These are phyloP conservation scores for Orestias chungarensis DNA, from an alignment of 2,797 vertebrate genomes.

Conservation along the genomic window DNA sequence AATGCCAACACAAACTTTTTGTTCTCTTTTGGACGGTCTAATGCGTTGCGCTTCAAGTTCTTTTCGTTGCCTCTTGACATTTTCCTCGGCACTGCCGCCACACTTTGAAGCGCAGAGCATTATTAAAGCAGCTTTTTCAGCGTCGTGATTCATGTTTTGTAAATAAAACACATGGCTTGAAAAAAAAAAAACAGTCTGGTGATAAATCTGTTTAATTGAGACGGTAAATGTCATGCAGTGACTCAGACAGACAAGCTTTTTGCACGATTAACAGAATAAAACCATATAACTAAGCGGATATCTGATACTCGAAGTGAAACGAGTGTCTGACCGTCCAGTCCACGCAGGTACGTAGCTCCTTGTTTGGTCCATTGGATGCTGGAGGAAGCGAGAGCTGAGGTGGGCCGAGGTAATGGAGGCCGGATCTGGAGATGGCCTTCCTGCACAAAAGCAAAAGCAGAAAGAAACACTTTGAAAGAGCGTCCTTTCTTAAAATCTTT, in stretches of 20 bases:
- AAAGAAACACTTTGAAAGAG: neutral
- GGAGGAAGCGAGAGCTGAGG: constrained; percentile 84
- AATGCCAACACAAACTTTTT: neutral
- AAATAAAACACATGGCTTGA: constrained; percentile 32
- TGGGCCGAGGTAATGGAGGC: constrained; percentile 93
- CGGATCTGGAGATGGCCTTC: constrained; percentile 97
- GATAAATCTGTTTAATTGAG: constrained; percentile 47
- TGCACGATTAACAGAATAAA: neutral
- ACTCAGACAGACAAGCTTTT: constrained; percentile 40
- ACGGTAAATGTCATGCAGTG: constrained; percentile 54
- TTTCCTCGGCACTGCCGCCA: constrained; percentile 2
- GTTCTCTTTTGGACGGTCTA: neutral
- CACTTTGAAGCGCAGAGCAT: constrained; percentile 8
- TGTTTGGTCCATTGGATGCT: constrained; percentile 92
- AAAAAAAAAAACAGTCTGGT: constrained; percentile 26
- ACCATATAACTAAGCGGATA: neutral
- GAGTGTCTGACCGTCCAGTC: constrained; percentile 92
- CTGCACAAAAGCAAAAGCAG: constrained; percentile 66
- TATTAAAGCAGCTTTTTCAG: constrained; percentile 17
- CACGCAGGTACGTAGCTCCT: constrained; percentile 88
- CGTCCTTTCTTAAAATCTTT: neutral
- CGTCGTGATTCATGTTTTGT: constrained; percentile 9
- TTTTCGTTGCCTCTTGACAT: constrained; percentile 28
- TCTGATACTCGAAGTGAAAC: neutral
- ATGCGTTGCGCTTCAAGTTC: neutral